Evolutionary conservation across 2,888 invertebrate species (phyloP), one percentile per base, ranked within the genome.

Genomic region (Axea sp.): DNA sequence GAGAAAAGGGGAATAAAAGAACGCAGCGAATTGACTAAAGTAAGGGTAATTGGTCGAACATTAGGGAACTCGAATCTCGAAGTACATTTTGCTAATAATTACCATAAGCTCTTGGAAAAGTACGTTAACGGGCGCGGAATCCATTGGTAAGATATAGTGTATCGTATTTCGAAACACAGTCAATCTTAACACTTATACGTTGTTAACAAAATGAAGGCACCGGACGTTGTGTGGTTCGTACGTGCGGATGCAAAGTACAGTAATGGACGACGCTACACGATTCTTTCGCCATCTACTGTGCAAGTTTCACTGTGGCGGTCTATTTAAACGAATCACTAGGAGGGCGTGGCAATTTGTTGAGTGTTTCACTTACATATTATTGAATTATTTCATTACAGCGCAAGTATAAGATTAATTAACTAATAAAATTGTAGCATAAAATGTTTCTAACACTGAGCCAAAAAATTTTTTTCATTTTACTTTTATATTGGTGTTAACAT

Each of bases 301-400:
- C 12, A 12, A n/a, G 3, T 24, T 3, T 5, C 7, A 1, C n/a
- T 17, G 1, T 12, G 45, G 26, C 59, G 59, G 24, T 30, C 7
- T 5, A 59, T 59, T 33, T 35, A 33, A 45, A 45, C n/a, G 6
- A 2, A 3, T 0, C 19, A n/a, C n/a, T n/a, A n/a, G n/a, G 24
- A 15, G 39, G 39, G 39, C 31, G 30, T 30, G 47, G 30, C 47
- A 51, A 60, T 2, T 69, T 76, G n/a, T n/a, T n/a, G n/a, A n/a
- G n/a, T n/a, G n/a, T n/a, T n/a, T n/a, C n/a, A n/a, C n/a, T n/a
- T n/a, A n/a, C n/a, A n/a, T n/a, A n/a, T n/a, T n/a, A n/a, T n/a
- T n/a, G n/a, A n/a, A n/a, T n/a, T n/a, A n/a, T n/a, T n/a, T n/a
- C n/a, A n/a, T n/a, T n/a, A n/a, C n/a, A n/a, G n/a, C n/a, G n/a